A percentile compares a stretch with the other conserved stretches of the same genome.
Conservation (phyloP, 2,113 vertebrate genomes). For the Psittacula cyanocephala region DNA sequence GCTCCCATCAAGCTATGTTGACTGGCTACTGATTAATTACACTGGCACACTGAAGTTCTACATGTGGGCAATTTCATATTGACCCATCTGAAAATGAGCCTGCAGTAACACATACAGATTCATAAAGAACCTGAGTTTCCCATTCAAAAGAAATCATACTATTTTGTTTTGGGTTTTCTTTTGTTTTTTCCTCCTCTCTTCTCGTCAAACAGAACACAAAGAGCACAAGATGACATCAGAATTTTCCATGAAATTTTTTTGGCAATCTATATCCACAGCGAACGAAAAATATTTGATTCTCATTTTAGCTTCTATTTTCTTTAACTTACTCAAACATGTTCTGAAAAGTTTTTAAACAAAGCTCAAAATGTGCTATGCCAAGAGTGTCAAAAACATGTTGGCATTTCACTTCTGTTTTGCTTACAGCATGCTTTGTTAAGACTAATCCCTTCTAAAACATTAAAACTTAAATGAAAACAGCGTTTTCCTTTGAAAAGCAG, state of each 20-base stretch:
- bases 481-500: neutral
- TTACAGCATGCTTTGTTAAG: slow-evolving; percentile 1
- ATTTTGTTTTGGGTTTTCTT: neutral
- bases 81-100: neutral
- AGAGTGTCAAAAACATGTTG: neutral
- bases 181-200: neutral
- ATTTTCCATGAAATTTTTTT: neutral
- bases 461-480: neutral
- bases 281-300: neutral
- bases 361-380: neutral
- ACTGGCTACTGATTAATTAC: neutral
- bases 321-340: neutral
- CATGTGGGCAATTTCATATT: neutral
- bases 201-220: neutral
- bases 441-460: neutral
- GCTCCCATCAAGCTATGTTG: neutral
- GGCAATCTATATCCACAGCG: neutral
- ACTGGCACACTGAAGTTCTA: neutral
- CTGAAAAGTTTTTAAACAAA: slow-evolving; percentile 2
- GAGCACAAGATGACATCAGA: neutral
- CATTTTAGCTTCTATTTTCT: neutral
- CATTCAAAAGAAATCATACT: neutral
- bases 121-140: neutral
- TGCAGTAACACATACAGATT: neutral
- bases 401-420: neutral